Conservation (phyloP, 1,140 invertebrate species). For the Polypedilum pembai region DNA sequence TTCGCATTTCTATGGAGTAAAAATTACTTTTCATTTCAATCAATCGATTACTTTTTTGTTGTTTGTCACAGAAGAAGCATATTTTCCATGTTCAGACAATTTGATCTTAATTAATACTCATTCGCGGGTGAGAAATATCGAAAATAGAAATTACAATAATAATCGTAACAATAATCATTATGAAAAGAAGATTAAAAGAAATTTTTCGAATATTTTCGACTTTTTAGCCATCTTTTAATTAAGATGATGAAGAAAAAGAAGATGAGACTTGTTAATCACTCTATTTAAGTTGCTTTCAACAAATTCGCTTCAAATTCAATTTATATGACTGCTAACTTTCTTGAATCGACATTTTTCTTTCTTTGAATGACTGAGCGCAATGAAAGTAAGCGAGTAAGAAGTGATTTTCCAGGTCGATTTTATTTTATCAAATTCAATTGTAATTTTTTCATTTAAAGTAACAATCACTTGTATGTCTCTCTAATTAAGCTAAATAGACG, state of each 20-base stretch:
- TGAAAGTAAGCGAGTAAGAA: not conserved
- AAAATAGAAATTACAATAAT: conserved; percentile 4
- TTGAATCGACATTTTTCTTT: not conserved
- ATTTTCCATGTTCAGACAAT: not conserved
- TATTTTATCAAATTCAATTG: conserved; percentile 21
- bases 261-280: not conserved
- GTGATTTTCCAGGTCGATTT: conserved; percentile 21
- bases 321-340: no score
- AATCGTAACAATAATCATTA: not conserved
- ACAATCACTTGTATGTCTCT: no score
- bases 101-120: conserved; percentile 4
- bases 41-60: conserved; percentile 13
- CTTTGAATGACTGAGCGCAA: not conserved
- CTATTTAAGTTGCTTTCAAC: not conserved
- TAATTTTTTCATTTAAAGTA: not conserved
- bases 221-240: not conserved
- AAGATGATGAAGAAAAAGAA: not conserved
- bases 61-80: not conserved
- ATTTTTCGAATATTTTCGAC: no score
- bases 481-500: no score
- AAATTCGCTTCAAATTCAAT: no score
- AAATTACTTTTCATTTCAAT: conserved; percentile 4
- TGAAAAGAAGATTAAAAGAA: no score
- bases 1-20: conserved; percentile 6
- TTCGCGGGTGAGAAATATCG: not conserved